These are phyloP conservation scores for Apotomis betuletana DNA, from an alignment of 2,888 invertebrate genomes.

Conservation along the genomic window DNA sequence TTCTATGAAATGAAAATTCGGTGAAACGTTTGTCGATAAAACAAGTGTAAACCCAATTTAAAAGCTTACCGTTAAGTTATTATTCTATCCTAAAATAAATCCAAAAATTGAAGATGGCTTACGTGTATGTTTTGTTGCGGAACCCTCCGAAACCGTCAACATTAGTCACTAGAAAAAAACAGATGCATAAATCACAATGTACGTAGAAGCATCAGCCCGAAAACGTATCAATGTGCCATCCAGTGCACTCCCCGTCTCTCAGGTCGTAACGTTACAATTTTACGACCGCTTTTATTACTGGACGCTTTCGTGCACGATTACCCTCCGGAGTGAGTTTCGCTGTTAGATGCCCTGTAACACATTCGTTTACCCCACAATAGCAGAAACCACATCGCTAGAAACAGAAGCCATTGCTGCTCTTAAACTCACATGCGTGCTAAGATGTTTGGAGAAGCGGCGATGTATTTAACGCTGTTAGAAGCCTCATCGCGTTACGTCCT, in stretches of 20 bases:
- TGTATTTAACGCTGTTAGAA: constrained; percentile 48
- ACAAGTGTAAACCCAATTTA: too few relatives aligned
- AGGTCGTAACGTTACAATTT: constrained; percentile 82
- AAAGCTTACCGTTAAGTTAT: too few relatives aligned
- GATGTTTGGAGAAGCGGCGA: constrained; percentile 44
- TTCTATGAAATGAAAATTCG: too few relatives aligned
- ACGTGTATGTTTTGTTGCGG: constrained; percentile 10
- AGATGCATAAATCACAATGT: constrained; percentile 65
- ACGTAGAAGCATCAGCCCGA: constrained; percentile 63
- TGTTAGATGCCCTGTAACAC: constrained; percentile 73
- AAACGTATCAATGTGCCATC: constrained; percentile 79
- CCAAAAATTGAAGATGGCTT: not conserved
- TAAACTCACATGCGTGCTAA: constrained; percentile 11
- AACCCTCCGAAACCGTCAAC: constrained; percentile 13
- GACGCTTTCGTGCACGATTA: constrained; percentile 84
- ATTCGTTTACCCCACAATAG: constrained; percentile 58
- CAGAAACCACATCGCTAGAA: constrained; percentile 50
- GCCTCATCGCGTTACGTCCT: constrained; percentile 48
- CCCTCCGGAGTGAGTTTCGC: constrained; percentile 83
- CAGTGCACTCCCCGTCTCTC: constrained; percentile 77
- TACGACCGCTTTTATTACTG: constrained; percentile 82
- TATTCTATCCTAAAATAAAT: too few relatives aligned
- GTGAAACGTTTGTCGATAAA: too few relatives aligned
- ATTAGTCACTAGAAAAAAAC: constrained; percentile 57
- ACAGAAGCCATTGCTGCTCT: constrained; percentile 59